phyloP scores from a whole-genome alignment of 2,113 vertebrate species.

The Rhea americana region DNA sequence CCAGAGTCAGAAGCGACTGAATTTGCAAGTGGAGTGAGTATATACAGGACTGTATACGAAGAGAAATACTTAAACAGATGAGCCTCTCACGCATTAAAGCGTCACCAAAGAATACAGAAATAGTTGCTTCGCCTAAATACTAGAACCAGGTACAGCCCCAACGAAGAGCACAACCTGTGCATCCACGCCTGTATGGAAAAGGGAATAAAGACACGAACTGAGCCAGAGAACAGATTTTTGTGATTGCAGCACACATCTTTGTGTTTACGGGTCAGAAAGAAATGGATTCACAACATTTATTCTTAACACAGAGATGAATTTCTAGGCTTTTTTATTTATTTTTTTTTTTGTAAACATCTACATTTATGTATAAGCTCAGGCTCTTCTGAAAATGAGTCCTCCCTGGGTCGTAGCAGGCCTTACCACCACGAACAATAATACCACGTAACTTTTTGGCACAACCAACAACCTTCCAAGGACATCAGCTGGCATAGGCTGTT shows the following conservation, averaged over 20 bases:
- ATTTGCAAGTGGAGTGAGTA: background rate
- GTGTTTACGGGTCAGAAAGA: background rate
- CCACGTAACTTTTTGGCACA: background rate
- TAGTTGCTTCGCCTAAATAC: background rate
- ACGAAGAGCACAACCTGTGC: accelerated
- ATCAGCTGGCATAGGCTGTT: background rate
- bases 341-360: background rate
- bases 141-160: background rate
- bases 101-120: background rate
- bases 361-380: background rate
- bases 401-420: background rate
- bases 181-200: background rate
- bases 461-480: background rate
- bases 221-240: background rate
- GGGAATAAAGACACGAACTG: background rate
- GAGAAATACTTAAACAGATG: background rate
- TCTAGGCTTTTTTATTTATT: no score
- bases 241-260: background rate
- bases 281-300: background rate
- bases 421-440: background rate
- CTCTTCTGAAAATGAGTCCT: background rate
- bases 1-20: background rate
- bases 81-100: background rate
- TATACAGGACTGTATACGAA: background rate
- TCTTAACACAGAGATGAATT: background rate